These are phyloP conservation scores for Calameuta idolon DNA, from an alignment of 2,888 invertebrate genomes.

Conservation along the genomic window DNA sequence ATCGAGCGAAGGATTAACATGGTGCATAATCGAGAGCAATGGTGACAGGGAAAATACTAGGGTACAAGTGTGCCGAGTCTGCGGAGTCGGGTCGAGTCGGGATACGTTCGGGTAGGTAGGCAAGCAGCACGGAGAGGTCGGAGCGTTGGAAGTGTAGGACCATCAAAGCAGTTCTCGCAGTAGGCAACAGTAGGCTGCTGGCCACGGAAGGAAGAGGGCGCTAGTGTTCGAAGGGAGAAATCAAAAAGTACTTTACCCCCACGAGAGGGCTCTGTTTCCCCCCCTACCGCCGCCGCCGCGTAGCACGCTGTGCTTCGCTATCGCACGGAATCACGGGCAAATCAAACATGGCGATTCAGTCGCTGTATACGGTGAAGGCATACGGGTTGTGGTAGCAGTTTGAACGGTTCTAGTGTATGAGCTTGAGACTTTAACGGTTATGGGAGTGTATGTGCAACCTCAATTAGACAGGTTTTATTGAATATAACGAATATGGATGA, in stretches of 20 bases:
- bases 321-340: constrained; percentile 54
- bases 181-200: no score
- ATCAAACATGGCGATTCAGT: constrained; percentile 65
- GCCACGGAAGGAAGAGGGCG: background rate
- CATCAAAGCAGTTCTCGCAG: no score
- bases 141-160: no score
- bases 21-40: no score
- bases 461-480: constrained; percentile 45
- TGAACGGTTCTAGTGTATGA: constrained; percentile 36
- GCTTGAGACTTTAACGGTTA: constrained; percentile 68
- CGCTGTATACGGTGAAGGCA: constrained; percentile 60
- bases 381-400: constrained; percentile 45
- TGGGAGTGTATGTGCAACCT: constrained; percentile 50
- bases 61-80: no score
- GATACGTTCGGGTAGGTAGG: no score
- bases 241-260: constrained; percentile 1
- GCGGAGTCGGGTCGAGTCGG: no score
- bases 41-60: no score
- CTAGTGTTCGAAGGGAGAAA: background rate
- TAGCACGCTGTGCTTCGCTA: constrained; percentile 45
- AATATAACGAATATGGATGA: constrained; percentile 58
- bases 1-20: no score
- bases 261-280: constrained; percentile 21
- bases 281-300: constrained; percentile 16
- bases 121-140: no score